A percentile compares a stretch with the other conserved stretches of the same genome.
Evolutionary conservation across 2,888 invertebrate species (phyloP).

Genomic region (Sminthurinus aureus): DNA sequence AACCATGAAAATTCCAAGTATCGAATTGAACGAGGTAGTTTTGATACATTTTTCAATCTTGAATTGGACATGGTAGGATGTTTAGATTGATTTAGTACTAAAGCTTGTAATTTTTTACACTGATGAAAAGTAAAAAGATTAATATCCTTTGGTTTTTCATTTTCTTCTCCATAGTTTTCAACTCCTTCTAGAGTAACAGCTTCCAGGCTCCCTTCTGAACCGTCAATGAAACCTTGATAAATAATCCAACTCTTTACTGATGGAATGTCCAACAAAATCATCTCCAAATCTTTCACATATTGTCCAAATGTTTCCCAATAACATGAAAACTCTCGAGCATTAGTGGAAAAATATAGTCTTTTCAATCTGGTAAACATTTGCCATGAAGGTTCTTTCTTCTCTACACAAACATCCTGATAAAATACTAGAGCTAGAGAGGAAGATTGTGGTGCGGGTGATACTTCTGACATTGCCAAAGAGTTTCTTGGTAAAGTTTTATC

Average conservation of each 20-base stretch:
- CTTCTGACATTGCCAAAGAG: neutral
- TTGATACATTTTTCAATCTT: conserved; percentile 10
- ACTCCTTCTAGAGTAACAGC: conserved; percentile 3
- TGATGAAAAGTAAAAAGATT: conserved; percentile 6
- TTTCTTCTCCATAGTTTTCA: neutral
- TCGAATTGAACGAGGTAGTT: conserved; percentile 2
- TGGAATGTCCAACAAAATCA: conserved; percentile 9
- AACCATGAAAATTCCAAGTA: conserved; percentile 14
- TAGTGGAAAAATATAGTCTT: conserved; percentile 9
- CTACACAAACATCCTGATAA: neutral
- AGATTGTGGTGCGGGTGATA: neutral
- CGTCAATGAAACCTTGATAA: neutral
- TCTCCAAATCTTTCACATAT: neutral
- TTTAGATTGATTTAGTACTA: conserved; percentile 11
- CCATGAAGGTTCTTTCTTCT: conserved; percentile 14
- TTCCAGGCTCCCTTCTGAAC: neutral
- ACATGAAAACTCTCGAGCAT: neutral
- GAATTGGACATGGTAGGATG: conserved; percentile 17
- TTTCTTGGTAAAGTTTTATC: neutral
- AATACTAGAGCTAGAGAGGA: neutral
- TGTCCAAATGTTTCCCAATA: conserved; percentile 10
- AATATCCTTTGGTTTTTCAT: neutral
- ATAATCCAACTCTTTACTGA: conserved; percentile 17
- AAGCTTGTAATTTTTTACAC: conserved; percentile 17
- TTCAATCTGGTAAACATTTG: neutral